Base-by-base conservation (phyloP, 37 sponge, comb jelly and placozoan genomes). In the Aplysina aerophoba region DNA sequence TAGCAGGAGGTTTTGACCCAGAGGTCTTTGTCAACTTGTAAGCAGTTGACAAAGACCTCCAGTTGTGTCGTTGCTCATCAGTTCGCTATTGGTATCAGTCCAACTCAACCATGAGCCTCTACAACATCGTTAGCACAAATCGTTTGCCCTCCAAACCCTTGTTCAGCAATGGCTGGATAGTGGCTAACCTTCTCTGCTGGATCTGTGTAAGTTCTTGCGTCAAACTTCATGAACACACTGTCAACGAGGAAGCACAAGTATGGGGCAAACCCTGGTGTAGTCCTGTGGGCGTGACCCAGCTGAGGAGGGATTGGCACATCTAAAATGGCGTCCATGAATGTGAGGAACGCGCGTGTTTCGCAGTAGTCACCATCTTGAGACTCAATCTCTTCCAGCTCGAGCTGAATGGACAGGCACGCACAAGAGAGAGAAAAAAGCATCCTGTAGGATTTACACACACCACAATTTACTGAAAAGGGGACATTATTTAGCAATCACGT, bases 341-440 rank as follows among this genome's bases (percentile, higher is more conserved):
- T 20, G 56, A 99, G 93, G 75, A 99, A 99, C 0, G 92, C 95
- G 55, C 97, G 39, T n/a, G 99, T 97, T 56, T 96, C 91, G 2
- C 91, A 85, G 67, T 99, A 99, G 31, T 93, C 93, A 61, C 93
- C 97, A 13, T 82, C 81, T 74, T 90, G 69, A 13, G 97, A 93
- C 83, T 99, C 99, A 15, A 99, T 89, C 80, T 99, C 97, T 59
- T 95, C 94, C 55, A 99, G 71, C 83, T 99, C 99, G 63, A 93
- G 75, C 99, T 99, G 59, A n/a, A 75, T n/a, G n/a, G n/a, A n/a
- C n/a, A n/a, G n/a, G n/a, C n/a, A n/a, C n/a, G n/a, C n/a, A n/a
- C n/a, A n/a, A n/a, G n/a, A n/a, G n/a, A n/a, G n/a, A n/a, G n/a
- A n/a, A n/a, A n/a, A n/a, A n/a, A n/a, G n/a, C n/a, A n/a, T n/a